Evolutionary conservation across 2,888 invertebrate genomes (phyloP).

Genomic region (Rhabditoides inermis): DNA sequence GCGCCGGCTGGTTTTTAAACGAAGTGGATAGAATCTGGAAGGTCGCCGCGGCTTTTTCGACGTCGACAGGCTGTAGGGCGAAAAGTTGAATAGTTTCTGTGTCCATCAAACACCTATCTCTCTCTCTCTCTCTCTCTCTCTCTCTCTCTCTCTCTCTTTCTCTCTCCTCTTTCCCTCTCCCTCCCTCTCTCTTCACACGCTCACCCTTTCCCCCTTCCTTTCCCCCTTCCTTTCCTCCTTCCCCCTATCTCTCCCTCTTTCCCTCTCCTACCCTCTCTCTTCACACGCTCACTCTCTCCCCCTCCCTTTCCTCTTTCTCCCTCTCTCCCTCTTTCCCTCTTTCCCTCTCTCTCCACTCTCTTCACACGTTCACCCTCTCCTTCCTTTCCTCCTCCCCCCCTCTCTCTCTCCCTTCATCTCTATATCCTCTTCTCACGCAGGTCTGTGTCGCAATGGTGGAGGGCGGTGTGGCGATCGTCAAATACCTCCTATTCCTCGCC

Average conservation of each 20-base stretch:
- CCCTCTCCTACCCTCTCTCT: neutral
- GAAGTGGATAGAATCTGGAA: too few species aligned
- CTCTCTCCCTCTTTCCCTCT: neutral
- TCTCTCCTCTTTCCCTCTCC: neutral
- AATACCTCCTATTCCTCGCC: slow-evolving; percentile 77
- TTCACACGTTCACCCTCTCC: neutral
- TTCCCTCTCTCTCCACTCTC: neutral
- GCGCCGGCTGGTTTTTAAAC: too few species aligned
- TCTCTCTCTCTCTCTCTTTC: neutral
- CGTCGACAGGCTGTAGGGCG: too few species aligned
- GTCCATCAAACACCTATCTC: neutral
- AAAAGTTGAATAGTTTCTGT: too few species aligned
- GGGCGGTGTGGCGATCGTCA: slow-evolving; percentile 67
- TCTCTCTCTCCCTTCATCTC: neutral
- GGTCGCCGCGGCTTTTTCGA: too few species aligned
- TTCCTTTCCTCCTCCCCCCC: neutral
- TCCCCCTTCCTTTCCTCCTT: neutral
- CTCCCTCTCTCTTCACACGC: neutral
- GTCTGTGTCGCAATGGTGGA: slow-evolving; percentile 46
- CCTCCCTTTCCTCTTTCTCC: neutral
- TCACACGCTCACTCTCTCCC: neutral
- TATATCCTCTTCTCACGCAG: neutral
- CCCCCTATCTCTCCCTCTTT: neutral
- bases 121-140: neutral
- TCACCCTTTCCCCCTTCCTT: neutral